Base-by-base conservation (phyloP, 1,140 invertebrate species). In the Dendroctonus valens region DNA sequence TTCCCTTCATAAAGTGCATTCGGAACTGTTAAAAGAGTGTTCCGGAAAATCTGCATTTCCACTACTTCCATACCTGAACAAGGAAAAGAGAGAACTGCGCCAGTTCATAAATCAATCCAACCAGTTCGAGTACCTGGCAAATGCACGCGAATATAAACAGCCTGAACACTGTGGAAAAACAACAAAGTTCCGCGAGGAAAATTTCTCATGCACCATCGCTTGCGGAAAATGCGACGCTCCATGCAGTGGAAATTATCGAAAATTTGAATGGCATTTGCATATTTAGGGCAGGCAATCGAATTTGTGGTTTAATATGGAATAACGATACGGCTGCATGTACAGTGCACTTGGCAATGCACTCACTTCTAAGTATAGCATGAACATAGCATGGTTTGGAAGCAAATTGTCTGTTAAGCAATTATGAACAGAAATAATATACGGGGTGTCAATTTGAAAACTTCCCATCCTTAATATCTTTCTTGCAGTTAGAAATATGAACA, bases 11-110 rank as follows among this genome's bases (percentile, higher is more conserved):
- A 46, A 46, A 46, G 12, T 11, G 8, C 8, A 9, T 46, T 46
- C 42, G 12, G 12, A 46, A 46, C 42, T 3, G 26, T 26, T 26
- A 26, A 26, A 26, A 26, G 12, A 46, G 44, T 52, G 8, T 52
- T 52, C 50, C 50, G 50, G 50, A 51, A 51, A 9, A 51, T 51
- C 50, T 15, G 50, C 50, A 51, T 51, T 51, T 51, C 50, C 50
- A 51, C 50, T 2, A 12, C 44, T 14, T 51, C 15, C 50, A 15
- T 15, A 12, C 7, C 5, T n/a, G 7, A 15, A 52, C 9, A 51
- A 51, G 15, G 15, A 51, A 15, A 51, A 26, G 7, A 15, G 8
- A 12, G 14, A 5, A 51, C 50, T 26, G 50, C n/a, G 7, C 11
- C 50, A 15, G 50, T 51, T 12, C 15, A 51, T 51, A 51, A n/a